Base-by-base conservation (phyloP, 2,888 invertebrate genomes). In the Dermolepida albohirtum region DNA sequence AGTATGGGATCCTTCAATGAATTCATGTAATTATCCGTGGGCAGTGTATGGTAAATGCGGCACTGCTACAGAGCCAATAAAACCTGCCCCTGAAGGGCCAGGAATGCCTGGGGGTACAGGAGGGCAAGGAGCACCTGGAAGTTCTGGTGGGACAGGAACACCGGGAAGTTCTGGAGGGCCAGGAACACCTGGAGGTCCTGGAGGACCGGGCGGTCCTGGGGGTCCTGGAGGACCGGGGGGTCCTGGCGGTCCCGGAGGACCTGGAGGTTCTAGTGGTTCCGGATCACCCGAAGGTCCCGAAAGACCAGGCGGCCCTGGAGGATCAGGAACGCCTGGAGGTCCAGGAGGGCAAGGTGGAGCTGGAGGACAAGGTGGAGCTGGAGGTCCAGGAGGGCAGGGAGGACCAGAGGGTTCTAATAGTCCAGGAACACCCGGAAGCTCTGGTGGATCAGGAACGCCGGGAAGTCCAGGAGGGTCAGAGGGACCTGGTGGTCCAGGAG, bases 211-310 rank as follows among this genome's bases (percentile, higher is more conserved):
- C 22, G 29, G 29, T 5, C n/a, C n/a, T n/a, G n/a, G 6, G n/a
- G 92, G 93, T 2, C 88, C 89, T 0, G 92, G 92, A 0, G 85
- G 87, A 43, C 64, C 69, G 8, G 70, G 59, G 4, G 67, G 66
- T 27, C 57, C 71, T 67, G 90, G 89, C 14, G 52, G 62, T 63
- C 67, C 70, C 11, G 70, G 71, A 55, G 67, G 64, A 47, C 70
- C 74, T 68, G 74, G 71, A 52, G 49, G 29, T 40, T 70, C 72
- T 14, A 67, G 69, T 63, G 34, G 44, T 65, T 74, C 14, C 49
- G 66, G 51, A 59, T 54, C 51, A 7, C 63, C 73, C 17, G 69
- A 71, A 59, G 63, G 49, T 34, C 66, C 66, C 14, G 66, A 39
- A 66, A 27, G 63, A 5, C 4, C 8, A 6, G 16, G 39, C 11